Evolutionary conservation across 1,140 invertebrate species (phyloP), one percentile per base, ranked within the genome.

Genomic region (Brachionus sp.): DNA sequence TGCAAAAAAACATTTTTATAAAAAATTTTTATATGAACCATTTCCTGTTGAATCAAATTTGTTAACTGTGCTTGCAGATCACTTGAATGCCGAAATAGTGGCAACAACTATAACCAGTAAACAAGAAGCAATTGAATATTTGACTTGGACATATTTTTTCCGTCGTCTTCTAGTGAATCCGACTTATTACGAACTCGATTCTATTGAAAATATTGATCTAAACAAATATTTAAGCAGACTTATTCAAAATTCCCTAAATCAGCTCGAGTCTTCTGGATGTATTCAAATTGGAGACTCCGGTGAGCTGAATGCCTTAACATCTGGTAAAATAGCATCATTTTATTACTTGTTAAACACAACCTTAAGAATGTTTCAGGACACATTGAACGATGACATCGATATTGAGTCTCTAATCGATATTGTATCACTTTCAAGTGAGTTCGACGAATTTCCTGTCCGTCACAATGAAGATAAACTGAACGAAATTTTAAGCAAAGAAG

Each of bases 121-220:
- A 88, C 95, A 98, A 88, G 94, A 97, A 84, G 93, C 96, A 16
- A 90, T 99, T 64, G 96, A 99, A 88, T 99, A 99, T 89, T 90
- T 99, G 35, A 97, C 97, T 0, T 98, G 95, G 94, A 99, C 98
- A 0, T 99, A 98, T 87, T 97, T 98, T 89, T 99, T 98, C 90
- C 90, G 96, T 84, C 90, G 97, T 84, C 89, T 98, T 3, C 89
- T 98, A 23, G 93, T 95, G 86, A 99, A 99, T 91, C 98, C 98
- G 0, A 88, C 86, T 83, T 84, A 88, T 87, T 77, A 85, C 66
- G 35, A 80, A 46, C 68, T 85, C n/a, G 75, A 84, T n/a, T 42
- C 53, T 9, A 9, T 68, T 12, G 62, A 80, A 19, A 12, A 53
- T 39, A 37, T 19, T 16, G 44, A 53, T 29, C 10, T 84, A 0